Conservation (phyloP, 1,140 invertebrate species). For the Augochlora pura region DNA sequence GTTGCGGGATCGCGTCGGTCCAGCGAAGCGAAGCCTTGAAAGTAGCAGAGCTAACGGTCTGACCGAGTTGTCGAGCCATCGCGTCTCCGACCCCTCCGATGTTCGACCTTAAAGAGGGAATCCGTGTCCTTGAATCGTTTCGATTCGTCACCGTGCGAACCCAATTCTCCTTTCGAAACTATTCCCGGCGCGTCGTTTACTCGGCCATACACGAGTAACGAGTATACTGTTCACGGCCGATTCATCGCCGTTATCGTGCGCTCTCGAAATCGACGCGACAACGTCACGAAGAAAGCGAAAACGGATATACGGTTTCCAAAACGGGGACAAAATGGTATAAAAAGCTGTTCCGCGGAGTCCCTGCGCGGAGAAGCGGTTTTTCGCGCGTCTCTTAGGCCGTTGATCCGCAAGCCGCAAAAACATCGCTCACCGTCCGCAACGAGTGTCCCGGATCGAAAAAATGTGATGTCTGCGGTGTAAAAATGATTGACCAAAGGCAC, state of each 20-base stretch:
- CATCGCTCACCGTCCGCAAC: constrained; percentile 35
- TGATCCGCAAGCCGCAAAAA: constrained; percentile 1
- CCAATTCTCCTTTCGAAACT: constrained; percentile 43
- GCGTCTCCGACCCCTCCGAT: constrained; percentile 37
- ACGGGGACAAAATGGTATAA: too few species aligned
- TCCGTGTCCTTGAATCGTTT: constrained; percentile 70
- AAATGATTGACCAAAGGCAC: constrained; percentile 33
- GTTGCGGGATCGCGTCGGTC: constrained; percentile 14
- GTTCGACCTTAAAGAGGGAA: constrained; percentile 64
- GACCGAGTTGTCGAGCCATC: constrained; percentile 68
- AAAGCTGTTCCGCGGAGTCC: too few species aligned
- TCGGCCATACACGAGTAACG: neutral
- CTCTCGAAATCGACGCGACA: too few species aligned
- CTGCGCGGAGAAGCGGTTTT: neutral
- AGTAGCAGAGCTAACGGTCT: constrained; percentile 69
- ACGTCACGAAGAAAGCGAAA: constrained; percentile 7
- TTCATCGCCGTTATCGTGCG: too few species aligned
- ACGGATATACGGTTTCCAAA: neutral
- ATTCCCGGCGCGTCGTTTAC: neutral
- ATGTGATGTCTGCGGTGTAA: constrained; percentile 41
- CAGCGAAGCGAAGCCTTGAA: constrained; percentile 43
- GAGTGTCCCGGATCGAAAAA: constrained; percentile 42
- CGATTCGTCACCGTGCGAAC: constrained; percentile 29
- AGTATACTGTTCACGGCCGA: too few species aligned
- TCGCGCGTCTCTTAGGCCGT: neutral